Conservation (phyloP, 1,140 invertebrate genomes). For the Copidosoma floridanum region DNA sequence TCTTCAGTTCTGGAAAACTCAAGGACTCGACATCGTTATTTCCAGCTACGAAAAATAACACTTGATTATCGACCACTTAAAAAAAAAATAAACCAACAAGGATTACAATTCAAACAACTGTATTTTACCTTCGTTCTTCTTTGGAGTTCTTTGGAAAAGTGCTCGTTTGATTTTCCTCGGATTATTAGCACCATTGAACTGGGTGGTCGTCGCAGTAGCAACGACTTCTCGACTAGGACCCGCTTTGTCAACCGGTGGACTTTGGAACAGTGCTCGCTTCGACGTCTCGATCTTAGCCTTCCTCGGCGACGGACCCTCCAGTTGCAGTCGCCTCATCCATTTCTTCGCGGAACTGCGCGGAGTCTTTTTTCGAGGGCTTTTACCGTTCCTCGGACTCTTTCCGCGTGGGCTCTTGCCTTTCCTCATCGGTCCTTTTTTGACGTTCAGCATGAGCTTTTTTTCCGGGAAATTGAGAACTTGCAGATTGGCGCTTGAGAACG, state of each 20-base stretch:
- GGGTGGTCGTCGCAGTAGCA: neutral
- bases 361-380: conserved; percentile 45
- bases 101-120: too few species aligned
- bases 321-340: conserved; percentile 34
- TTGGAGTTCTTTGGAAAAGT: conserved; percentile 61
- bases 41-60: neutral
- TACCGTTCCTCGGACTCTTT: conserved; percentile 48
- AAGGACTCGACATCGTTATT: conserved; percentile 16
- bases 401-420: conserved; percentile 45
- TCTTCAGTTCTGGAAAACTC: conserved; percentile 41
- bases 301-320: conserved; percentile 43
- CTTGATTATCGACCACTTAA: too few species aligned
- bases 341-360: conserved; percentile 51
- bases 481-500: conserved; percentile 63
- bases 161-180: conserved; percentile 59
- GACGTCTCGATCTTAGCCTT: conserved; percentile 54
- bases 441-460: conserved; percentile 46
- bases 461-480: conserved; percentile 42
- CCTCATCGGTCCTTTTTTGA: conserved; percentile 34
- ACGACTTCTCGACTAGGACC: conserved; percentile 42
- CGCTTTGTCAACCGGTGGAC: conserved; percentile 54
- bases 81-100: too few species aligned
- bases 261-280: conserved; percentile 66
- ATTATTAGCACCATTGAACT: conserved; percentile 22
- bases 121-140: conserved; percentile 40